A percentile compares a stretch with the other conserved stretches of the same genome.
Evolutionary conservation across 2,113 vertebrate species (phyloP).

Genomic region (Macroglossus sobrinus): DNA sequence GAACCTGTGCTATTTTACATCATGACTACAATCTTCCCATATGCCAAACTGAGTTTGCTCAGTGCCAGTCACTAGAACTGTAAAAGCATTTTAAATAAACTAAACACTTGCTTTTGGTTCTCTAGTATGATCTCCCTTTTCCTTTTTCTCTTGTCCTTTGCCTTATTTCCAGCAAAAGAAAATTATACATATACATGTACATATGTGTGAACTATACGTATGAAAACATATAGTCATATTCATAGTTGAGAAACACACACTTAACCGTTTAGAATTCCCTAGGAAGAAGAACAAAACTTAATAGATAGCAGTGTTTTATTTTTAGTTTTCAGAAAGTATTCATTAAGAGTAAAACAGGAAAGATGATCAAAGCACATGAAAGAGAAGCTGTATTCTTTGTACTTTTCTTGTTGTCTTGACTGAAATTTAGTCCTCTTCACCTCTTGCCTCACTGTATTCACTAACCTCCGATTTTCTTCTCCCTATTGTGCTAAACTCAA

Average conservation of each 20-base stretch:
- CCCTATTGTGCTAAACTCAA: conserved; percentile 54
- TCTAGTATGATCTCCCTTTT: neutral
- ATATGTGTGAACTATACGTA: neutral
- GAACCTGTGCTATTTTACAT: rapidly evolving
- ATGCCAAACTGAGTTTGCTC: neutral
- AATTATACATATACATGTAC: neutral
- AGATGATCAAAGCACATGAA: conserved; percentile 72
- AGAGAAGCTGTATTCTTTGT: conserved; percentile 67
- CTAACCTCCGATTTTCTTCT: conserved; percentile 60
- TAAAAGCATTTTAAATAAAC: conserved; percentile 6
- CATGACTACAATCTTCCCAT: neutral
- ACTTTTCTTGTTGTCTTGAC: conserved; percentile 63
- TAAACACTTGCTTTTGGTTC: neutral
- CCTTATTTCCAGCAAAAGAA: neutral
- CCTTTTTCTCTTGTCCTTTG: neutral
- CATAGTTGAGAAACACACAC: conserved; percentile 12
- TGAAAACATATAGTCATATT: neutral
- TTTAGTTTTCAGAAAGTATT: conserved; percentile 67
- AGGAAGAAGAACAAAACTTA: conserved; percentile 25
- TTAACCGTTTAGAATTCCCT: conserved; percentile 35
- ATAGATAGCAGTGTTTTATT: conserved; percentile 60
- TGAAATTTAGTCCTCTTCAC: conserved; percentile 70
- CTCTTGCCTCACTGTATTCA: conserved; percentile 59
- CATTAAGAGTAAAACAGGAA: conserved; percentile 65
- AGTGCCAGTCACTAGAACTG: neutral